Percentiles rank a stretch among this genome's conserved stretches.
phyloP scores from a whole-genome alignment of 2,797 vertebrate genomes.

The Pithecia hirsuta region DNA sequence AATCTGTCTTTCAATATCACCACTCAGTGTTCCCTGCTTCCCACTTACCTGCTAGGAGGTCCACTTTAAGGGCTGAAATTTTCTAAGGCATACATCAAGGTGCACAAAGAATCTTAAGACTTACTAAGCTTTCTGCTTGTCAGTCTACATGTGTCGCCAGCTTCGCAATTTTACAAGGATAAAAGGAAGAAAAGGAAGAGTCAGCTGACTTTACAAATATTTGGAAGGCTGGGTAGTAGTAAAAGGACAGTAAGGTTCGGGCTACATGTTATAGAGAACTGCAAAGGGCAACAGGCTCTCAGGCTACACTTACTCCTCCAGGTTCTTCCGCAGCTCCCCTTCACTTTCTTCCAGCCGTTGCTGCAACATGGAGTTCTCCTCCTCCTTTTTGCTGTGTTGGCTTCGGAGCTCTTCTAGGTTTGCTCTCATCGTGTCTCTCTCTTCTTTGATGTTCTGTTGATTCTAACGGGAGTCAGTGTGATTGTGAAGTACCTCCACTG shows the following conservation, averaged over 20 bases:
- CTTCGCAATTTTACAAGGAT: neutral
- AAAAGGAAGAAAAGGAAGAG: neutral
- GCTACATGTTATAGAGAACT: fast-evolving
- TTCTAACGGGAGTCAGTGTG: conserved; percentile 76
- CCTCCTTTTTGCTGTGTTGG: conserved; percentile 85
- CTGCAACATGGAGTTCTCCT: conserved; percentile 88
- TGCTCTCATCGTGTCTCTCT: conserved; percentile 84
- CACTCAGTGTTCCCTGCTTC: neutral
- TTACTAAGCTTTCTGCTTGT: neutral
- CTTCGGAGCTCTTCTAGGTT: conserved; percentile 87
- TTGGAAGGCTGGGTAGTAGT: neutral
- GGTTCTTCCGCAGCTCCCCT: conserved; percentile 90
- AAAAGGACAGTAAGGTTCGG: neutral
- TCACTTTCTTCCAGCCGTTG: conserved; percentile 90
- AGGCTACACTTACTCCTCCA: conserved; percentile 93
- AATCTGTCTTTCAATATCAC: neutral
- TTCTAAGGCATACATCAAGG: neutral
- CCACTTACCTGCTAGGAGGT: neutral
- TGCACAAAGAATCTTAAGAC: neutral
- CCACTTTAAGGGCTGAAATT: neutral
- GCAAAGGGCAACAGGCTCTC: neutral
- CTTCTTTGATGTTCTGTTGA: conserved; percentile 86
- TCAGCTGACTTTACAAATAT: neutral
- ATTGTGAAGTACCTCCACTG: neutral
- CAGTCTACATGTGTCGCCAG: neutral